These are phyloP conservation scores for Agonopterix arenella DNA, from an alignment of 2,888 invertebrate genomes.

Conservation along the genomic window DNA sequence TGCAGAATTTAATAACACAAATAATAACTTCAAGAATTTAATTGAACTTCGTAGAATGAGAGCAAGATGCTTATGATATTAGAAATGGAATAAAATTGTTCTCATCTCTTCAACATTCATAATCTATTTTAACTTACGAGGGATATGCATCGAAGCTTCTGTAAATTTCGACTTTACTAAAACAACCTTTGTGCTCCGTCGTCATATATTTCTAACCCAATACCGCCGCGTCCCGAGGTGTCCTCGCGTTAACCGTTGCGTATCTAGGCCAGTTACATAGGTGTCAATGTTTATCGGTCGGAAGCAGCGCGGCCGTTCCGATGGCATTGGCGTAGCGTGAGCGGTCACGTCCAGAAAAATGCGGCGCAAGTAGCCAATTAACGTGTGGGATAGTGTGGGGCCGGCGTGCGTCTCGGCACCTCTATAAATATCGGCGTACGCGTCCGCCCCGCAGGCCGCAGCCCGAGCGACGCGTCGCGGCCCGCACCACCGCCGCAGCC, in stretches of 20 bases:
- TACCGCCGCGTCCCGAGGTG: constrained; percentile 10
- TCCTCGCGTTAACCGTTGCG: constrained; percentile 41
- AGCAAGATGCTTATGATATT: too few relatives aligned
- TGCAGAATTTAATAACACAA: background rate
- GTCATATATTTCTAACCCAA: background rate
- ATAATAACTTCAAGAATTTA: background rate
- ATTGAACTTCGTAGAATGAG: too few relatives aligned
- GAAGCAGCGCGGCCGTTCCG: constrained; percentile 37
- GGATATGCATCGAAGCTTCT: too few relatives aligned
- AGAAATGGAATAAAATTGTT: too few relatives aligned
- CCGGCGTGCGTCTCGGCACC: constrained; percentile 56
- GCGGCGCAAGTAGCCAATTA: constrained; percentile 69
- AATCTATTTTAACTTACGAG: too few relatives aligned
- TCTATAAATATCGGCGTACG: constrained; percentile 56
- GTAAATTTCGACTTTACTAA: too few relatives aligned
- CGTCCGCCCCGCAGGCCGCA: constrained; percentile 25
- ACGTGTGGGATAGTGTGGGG: constrained; percentile 64
- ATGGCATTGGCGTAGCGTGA: constrained; percentile 60
- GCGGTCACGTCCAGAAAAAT: constrained; percentile 66
- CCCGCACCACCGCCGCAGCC: constrained; percentile 23
- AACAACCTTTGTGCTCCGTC: too few relatives aligned
- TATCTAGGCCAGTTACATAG: constrained; percentile 52
- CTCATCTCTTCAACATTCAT: too few relatives aligned
- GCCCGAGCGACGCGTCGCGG: constrained; percentile 14
- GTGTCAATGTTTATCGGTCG: constrained; percentile 72